Base-by-base conservation (phyloP, 1,140 invertebrate genomes). In the Cephus cinctus region DNA sequence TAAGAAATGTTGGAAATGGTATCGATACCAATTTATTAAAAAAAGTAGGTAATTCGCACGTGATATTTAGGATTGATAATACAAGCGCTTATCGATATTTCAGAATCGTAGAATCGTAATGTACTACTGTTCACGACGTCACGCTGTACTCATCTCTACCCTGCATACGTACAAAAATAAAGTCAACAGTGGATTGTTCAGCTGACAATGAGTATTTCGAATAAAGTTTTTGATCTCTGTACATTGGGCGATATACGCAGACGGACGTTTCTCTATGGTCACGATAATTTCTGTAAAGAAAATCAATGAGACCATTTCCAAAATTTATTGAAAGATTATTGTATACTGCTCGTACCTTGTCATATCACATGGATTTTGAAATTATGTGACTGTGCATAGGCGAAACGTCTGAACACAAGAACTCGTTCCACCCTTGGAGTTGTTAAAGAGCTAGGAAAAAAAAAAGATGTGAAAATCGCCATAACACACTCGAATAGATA, bases 391-490 rank as follows among this genome's bases (percentile, higher is more conserved):
- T n/a, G n/a, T n/a, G n/a, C n/a, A n/a, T n/a, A n/a, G n/a, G n/a
- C n/a, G n/a, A n/a, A n/a, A n/a, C n/a, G n/a, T n/a, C n/a, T n/a
- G n/a, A n/a, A n/a, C n/a, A n/a, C 43, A 52, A 56, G 57, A 57
- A 54, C 43, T 46, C 54, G 45, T 70, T 71, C 67, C 66, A 71
- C 62, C 62, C 59, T 70, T 71, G 66, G 69, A 71, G 62, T 73
- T 71, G 60, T 59, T 58, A 59, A 54, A 43, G 48, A 50, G 31
- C 43, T 56, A 45, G 42, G 18, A 21, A 30, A 43, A 52, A 54
- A 30, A n/a, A n/a, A 27, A 22, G 57, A 55, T 48, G 27, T 57
- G 40, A 31, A 50, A 30, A 27, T 50, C 25, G 20, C 30, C 38
- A 46, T 35, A 46, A 41, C 25, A 15, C 30, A 18, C 16, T 16